Base-by-base conservation (phyloP, 2,888 invertebrate species). In the Tenthredo livida region DNA sequence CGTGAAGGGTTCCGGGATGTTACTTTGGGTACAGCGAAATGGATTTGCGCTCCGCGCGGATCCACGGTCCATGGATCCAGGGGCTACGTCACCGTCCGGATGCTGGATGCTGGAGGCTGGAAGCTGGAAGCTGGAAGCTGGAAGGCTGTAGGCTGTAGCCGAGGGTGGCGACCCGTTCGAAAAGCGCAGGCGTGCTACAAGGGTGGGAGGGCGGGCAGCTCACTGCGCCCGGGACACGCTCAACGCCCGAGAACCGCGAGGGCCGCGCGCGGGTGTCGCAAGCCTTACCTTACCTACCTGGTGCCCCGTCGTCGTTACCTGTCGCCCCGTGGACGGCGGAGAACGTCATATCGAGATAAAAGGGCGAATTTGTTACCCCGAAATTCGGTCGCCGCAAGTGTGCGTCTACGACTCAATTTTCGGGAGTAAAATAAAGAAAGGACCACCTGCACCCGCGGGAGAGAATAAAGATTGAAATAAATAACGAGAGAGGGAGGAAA, bases 151-250 rank as follows among this genome's bases (percentile, higher is more conserved):
- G 37, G 78, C 58, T 80, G 40, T 40, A 73, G 29, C 50, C 50
- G 84, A 86, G 73, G 86, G 80, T 83, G 84, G 61, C 58, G 25
- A 40, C 25, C 82, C 61, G 15, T 77, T 50, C 70, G 85, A 47
- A 50, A 50, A 67, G 73, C 58, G 85, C 72, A 80, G 67, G 80
- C 65, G 75, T 73, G 84, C 58, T 70, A 84, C 78, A 54, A 84
- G 84, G 85, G 87, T 84, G 86, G 86, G 88, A 88, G 86, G 87
- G 90, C 89, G 90, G 90, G 90, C 90, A 91, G 92, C 91, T 92
- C 92, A 92, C 92, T 91, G 91, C 93, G 92, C 93, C 93, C 93
- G 93, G 93, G 93, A 92, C 92, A 90, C 90, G 90, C 88, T 90
- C 89, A 89, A 89, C 89, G 89, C 88, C 86, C 89, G 80, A 85